Evolutionary conservation across 2,113 vertebrate species (phyloP), one percentile per base, ranked within the genome.

Genomic region (Gallinago media): DNA sequence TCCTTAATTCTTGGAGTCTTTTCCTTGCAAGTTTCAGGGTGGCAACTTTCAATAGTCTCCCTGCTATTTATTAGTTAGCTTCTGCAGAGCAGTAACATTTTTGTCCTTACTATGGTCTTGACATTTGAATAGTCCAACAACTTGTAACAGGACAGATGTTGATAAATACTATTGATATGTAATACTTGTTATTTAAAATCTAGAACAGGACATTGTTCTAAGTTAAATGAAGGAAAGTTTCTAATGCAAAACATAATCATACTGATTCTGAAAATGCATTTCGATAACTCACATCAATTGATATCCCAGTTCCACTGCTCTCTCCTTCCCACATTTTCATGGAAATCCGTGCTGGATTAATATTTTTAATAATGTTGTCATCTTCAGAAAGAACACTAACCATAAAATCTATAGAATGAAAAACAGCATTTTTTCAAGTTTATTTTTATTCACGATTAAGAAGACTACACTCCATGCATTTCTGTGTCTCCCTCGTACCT

Each of bases 361-460:
- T 98, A 77, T 98, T 98, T 89, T 96, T 99, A 80, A 99, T 98
- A 44, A 98, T 97, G 55, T 82, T 98, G 20, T 98, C 98, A 77
- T 98, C 98, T 94, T 99, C 99, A 74, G 99, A 99, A 94, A 99
- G 81, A 88, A 99, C 98, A 42, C 97, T 98, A 94, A 99, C 98
- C 52, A 98, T 97, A 96, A 99, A 99, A 96, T 99, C 99, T 99
- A 96, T 66, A 78, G 38, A 54, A 71, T 8, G 31, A 68, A 97
- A 88, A 23, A 74, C 84, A 94, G 67, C 16, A 32, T 27, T 58
- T 65, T 72, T 72, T 68, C 5, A 91, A 61, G 9, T 67, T 59
- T 73, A 73, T 95, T 66, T 86, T 90, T 68, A 68, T 68, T 74
- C 32, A 76, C 31, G 71, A 76, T 40, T 74, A 81, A 88, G 29